Conservation (phyloP, 1,140 invertebrate species). For the Brachionus koreanus region DNA sequence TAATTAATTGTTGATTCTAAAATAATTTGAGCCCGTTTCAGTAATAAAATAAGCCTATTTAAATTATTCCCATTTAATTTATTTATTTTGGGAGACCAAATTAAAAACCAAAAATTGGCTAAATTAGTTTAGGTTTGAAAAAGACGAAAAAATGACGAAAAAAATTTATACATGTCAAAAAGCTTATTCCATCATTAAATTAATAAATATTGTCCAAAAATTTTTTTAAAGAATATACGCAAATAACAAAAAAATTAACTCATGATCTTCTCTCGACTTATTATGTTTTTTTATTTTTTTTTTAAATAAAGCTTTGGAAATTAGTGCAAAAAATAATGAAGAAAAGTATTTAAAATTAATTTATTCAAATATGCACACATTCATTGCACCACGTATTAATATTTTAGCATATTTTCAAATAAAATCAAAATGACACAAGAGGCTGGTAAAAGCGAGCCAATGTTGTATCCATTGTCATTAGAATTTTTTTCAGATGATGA, state of each 20-base stretch:
- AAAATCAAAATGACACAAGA: background rate
- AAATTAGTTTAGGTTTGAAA: too few species aligned
- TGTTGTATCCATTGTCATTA: slow-evolving; percentile 71
- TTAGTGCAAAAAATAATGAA: background rate
- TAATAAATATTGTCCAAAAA: too few species aligned
- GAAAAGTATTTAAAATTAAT: background rate
- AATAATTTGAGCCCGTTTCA: too few species aligned
- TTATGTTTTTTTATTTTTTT: too few species aligned
- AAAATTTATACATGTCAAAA: too few species aligned
- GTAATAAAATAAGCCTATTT: too few species aligned
- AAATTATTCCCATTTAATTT: too few species aligned
- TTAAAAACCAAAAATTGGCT: too few species aligned
- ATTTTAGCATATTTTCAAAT: background rate
- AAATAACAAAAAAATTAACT: background rate
- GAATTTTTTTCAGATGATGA: slow-evolving; percentile 74
- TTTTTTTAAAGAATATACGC: background rate
- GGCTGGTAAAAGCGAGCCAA: slow-evolving; percentile 65
- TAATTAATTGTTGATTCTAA: too few species aligned
- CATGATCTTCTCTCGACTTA: background rate
- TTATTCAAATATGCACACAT: background rate
- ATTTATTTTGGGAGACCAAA: too few species aligned
- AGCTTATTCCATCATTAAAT: too few species aligned
- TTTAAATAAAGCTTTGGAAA: background rate
- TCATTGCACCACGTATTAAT: background rate
- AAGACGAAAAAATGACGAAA: too few species aligned